phyloP scores from a whole-genome alignment of 35 echinoderm and acorn worm species.

The Amphiura filiformis region DNA sequence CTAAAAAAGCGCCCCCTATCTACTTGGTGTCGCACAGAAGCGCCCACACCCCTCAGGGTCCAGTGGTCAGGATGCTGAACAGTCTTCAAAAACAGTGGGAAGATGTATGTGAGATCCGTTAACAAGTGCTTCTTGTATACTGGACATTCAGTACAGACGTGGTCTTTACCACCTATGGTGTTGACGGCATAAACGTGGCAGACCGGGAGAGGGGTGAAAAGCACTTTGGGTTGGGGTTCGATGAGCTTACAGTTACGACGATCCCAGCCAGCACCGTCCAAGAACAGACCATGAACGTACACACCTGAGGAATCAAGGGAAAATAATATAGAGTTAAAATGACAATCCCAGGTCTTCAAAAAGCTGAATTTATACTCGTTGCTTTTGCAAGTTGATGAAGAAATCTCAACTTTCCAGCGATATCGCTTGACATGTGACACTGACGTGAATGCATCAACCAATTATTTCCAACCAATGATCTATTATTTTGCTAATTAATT shows the following conservation, averaged over 20 bases:
- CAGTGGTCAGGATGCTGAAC: conserved; percentile 98
- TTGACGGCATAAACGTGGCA: conserved; percentile 97
- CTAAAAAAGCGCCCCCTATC: too few species aligned
- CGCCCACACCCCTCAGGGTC: conserved; percentile 94
- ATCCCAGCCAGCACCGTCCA: conserved; percentile 98
- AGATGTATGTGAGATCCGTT: conserved; percentile 97
- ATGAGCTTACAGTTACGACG: conserved; percentile 95
- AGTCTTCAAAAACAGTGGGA: conserved; percentile 91
- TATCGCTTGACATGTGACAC: too few species aligned
- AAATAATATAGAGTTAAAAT: background rate
- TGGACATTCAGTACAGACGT: conserved; percentile 90
- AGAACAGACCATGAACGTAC: conserved; percentile 88
- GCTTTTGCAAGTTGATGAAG: background rate
- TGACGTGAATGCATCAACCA: too few species aligned
- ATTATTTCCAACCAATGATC: too few species aligned
- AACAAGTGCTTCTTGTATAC: conserved; percentile 92
- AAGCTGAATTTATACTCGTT: too few species aligned
- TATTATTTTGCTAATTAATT: too few species aligned
- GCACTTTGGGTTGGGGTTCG: conserved; percentile 89
- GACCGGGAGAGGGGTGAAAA: conserved; percentile 92
- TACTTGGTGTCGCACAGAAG: conserved; percentile 97
- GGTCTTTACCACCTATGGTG: conserved; percentile 70
- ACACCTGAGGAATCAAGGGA: conserved; percentile 59
- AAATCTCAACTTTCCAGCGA: too few species aligned
- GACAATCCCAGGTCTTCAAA: background rate